Evolutionary conservation across 2,113 vertebrate genomes (phyloP).

Genomic region (Lathamus discolor): DNA sequence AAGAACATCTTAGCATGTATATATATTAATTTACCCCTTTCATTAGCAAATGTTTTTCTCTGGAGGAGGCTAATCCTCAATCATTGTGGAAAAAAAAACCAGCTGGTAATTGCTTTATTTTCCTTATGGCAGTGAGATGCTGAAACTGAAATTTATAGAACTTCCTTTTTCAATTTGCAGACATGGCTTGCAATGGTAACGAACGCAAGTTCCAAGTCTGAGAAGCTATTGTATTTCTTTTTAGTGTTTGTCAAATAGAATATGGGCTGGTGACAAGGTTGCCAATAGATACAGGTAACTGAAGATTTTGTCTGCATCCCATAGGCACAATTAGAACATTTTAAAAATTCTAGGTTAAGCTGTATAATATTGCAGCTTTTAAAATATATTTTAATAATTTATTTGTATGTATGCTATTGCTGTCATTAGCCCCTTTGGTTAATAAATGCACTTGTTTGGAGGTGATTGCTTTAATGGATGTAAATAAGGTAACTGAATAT

Average conservation of each 20-base stretch:
- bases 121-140: not conserved
- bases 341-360: not conserved
- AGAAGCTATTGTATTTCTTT: not conserved
- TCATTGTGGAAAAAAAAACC: not conserved
- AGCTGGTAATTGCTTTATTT: not conserved
- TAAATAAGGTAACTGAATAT: not conserved
- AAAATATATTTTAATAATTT: not conserved
- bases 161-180: not conserved
- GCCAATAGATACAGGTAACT: not conserved
- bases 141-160: not conserved
- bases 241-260: not conserved
- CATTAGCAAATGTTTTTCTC: not conserved
- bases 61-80: not conserved
- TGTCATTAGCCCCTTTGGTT: not conserved
- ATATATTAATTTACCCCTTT: not conserved
- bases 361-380: too few species aligned
- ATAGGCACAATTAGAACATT: not conserved
- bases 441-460: not conserved
- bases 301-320: not conserved
- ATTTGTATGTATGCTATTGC: not conserved
- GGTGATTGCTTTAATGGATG: not conserved
- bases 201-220: not conserved
- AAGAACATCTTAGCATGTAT: rapidly evolving
- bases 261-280: not conserved
- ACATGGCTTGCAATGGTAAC: not conserved